Evolutionary conservation across 2,797 vertebrate species (phyloP).

Genomic region (Jordanella pulchra): DNA sequence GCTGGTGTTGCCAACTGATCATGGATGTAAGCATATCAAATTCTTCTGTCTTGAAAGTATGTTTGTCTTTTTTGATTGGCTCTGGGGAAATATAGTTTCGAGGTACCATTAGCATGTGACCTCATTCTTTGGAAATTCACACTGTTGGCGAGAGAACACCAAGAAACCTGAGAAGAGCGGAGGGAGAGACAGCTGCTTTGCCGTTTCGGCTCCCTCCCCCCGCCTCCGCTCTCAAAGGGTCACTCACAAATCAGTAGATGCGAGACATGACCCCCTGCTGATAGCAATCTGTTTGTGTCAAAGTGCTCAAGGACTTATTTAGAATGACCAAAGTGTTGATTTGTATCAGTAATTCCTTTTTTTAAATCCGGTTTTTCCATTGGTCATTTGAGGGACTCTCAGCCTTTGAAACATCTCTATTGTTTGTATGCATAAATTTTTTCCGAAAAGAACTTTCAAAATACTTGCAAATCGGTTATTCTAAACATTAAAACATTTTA

Average conservation of each 20-base stretch:
- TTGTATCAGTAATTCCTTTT: background rate
- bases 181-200: constrained; percentile 72
- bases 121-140: constrained; percentile 80
- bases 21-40: constrained; percentile 9
- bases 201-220: constrained; percentile 45
- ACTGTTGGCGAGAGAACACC: constrained; percentile 70
- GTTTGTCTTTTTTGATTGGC: constrained; percentile 58
- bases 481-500: constrained; percentile 1
- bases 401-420: background rate
- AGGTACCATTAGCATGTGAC: constrained; percentile 71
- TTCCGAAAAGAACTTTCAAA: background rate
- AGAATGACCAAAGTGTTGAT: constrained; percentile 12
- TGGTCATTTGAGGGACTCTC: background rate
- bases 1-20: constrained; percentile 9
- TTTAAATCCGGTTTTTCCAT: background rate
- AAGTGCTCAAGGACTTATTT: constrained; percentile 15
- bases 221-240: constrained; percentile 43
- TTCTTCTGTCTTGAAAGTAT: constrained; percentile 17
- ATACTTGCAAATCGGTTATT: constrained; percentile 4
- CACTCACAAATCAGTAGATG: constrained; percentile 42
- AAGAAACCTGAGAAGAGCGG: constrained; percentile 74
- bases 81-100: constrained; percentile 59
- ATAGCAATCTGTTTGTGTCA: constrained; percentile 14
- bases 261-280: constrained; percentile 34
- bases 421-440: background rate